These are phyloP conservation scores for Heteronetta atricapilla DNA, from an alignment of 2,113 vertebrate genomes.

Conservation along the genomic window DNA sequence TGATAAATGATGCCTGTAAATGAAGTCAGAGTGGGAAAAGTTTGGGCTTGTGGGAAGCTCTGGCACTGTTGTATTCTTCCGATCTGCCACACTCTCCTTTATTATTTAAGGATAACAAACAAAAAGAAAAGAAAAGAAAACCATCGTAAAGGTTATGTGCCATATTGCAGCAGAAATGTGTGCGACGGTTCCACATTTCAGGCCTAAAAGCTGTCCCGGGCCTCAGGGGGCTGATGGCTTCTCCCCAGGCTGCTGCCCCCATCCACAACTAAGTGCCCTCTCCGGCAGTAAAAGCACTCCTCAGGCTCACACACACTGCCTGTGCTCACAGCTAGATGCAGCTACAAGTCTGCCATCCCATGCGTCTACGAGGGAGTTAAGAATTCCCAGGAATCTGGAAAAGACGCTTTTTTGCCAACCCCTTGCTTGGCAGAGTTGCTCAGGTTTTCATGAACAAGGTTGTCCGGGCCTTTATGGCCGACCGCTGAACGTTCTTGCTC, in stretches of 20 bases:
- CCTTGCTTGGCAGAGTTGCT: not conserved
- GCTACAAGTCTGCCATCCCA: not conserved
- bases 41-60: not conserved
- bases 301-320: not conserved
- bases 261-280: not conserved
- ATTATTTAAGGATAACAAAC: not conserved
- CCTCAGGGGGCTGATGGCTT: not conserved
- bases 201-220: not conserved
- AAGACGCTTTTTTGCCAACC: not conserved
- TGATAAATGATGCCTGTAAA: conserved; percentile 1
- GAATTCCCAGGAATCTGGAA: not conserved
- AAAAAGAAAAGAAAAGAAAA: not conserved
- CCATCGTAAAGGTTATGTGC: not conserved
- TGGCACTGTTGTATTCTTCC: not conserved
- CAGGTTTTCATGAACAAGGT: not conserved
- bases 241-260: not conserved
- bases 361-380: rapidly evolving
- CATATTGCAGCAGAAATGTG: not conserved
- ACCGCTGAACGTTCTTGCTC: not conserved
- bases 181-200: not conserved
- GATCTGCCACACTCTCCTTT: not conserved
- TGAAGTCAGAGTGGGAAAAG: not conserved
- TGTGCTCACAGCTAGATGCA: not conserved
- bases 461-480: not conserved
- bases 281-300: not conserved